Evolutionary conservation across 2,797 vertebrate species (phyloP).

Genomic region (Pteropus rufus): DNA sequence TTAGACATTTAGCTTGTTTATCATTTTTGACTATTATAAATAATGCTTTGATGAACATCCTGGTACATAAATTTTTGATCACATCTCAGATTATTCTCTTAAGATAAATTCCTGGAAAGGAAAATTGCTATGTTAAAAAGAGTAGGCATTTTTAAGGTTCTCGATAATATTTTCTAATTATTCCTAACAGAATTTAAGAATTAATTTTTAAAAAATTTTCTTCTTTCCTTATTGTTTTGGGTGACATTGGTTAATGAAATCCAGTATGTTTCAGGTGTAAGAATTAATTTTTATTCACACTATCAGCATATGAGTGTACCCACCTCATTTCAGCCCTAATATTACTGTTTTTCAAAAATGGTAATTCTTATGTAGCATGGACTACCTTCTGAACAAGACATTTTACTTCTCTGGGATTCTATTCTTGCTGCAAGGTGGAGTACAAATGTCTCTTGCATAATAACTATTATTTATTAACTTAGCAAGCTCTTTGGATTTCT

Average conservation of each 20-base stretch:
- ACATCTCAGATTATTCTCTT: background rate
- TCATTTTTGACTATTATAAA: background rate
- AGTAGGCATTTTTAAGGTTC: background rate
- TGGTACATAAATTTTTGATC: conserved; percentile 10
- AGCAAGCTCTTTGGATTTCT: conserved; percentile 15
- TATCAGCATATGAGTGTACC: background rate
- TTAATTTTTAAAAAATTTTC: background rate
- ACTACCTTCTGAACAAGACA: background rate
- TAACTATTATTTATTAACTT: background rate
- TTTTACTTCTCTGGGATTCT: background rate
- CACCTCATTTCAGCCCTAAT: background rate
- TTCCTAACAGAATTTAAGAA: background rate
- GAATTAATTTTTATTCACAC: background rate
- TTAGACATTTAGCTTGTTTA: background rate
- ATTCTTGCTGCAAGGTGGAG: background rate
- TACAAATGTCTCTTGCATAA: background rate
- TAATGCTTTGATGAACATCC: background rate
- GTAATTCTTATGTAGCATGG: background rate
- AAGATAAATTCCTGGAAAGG: conserved; percentile 10
- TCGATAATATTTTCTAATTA: background rate
- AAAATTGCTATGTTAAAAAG: background rate
- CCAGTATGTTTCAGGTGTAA: background rate
- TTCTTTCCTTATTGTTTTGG: too few species aligned
- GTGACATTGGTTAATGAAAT: too few species aligned
- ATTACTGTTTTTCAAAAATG: background rate